A percentile compares a stretch with the other conserved stretches of the same genome.
Evolutionary conservation across 1,140 invertebrate genomes (phyloP).

Genomic region (Copidosoma floridanum): DNA sequence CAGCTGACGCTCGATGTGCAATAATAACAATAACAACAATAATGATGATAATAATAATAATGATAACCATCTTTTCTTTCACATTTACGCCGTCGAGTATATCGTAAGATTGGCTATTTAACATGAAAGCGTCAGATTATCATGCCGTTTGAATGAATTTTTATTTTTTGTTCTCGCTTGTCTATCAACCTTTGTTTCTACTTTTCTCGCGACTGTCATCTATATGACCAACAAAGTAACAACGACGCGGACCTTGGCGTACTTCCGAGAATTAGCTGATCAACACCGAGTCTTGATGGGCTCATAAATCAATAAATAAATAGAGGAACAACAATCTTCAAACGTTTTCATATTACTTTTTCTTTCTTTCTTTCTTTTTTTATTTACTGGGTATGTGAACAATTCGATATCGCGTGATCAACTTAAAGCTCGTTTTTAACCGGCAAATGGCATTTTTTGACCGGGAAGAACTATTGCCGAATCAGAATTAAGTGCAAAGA

Average conservation of each 20-base stretch:
- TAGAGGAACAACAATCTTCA: slow-evolving; percentile 53
- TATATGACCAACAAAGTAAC: slow-evolving; percentile 30
- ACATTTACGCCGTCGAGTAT: slow-evolving; percentile 28
- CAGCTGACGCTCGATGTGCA: slow-evolving; percentile 36
- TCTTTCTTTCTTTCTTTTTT: too few species aligned
- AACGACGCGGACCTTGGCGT: slow-evolving; percentile 40
- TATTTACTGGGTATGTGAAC: too few species aligned
- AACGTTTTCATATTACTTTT: slow-evolving; percentile 38
- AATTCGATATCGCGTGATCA: too few species aligned
- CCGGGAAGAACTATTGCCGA: too few species aligned
- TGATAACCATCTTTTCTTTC: slow-evolving; percentile 22
- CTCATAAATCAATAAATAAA: slow-evolving; percentile 42
- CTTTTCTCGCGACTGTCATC: slow-evolving; percentile 31
- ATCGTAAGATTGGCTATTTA: slow-evolving; percentile 39
- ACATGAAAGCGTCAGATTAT: slow-evolving; percentile 21
- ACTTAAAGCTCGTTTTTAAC: too few species aligned
- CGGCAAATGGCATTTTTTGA: too few species aligned
- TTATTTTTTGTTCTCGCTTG: slow-evolving; percentile 31
- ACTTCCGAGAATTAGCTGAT: slow-evolving; percentile 41
- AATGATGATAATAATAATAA: too few species aligned
- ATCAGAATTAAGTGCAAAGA: too few species aligned
- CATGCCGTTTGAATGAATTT: slow-evolving; percentile 31
- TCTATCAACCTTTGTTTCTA: too few species aligned
- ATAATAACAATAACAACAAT: too few species aligned
- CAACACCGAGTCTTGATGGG: slow-evolving; percentile 27